Conservation (phyloP, 2,888 invertebrate species). For the Xanthorhoe spadicearia region DNA sequence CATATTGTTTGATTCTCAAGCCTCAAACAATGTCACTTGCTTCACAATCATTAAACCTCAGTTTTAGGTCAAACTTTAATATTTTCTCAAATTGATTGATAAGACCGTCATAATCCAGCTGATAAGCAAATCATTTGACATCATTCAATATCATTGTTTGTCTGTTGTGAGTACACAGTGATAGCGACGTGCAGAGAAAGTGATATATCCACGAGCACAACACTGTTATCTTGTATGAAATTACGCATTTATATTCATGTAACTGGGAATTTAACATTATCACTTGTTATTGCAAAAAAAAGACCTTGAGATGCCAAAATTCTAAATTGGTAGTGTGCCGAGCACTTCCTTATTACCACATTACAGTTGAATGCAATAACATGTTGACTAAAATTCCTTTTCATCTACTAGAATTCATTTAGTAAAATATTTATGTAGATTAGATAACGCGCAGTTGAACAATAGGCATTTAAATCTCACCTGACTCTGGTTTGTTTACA, state of each 20-base stretch:
- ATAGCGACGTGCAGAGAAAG: conserved; percentile 8
- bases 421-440: background rate
- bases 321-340: background rate
- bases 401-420: background rate
- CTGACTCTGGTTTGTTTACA: too few species aligned
- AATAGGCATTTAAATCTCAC: too few species aligned
- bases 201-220: background rate
- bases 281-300: conserved; percentile 18
- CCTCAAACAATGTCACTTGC: background rate
- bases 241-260: conserved; percentile 1
- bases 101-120: conserved; percentile 4
- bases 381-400: background rate
- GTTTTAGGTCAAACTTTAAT: background rate
- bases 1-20: background rate
- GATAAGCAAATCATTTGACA: conserved; percentile 4
- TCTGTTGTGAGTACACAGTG: background rate
- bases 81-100: background rate
- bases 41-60: background rate
- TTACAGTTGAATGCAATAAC: background rate
- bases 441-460: background rate
- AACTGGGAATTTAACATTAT: background rate
- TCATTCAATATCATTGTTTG: conserved; percentile 3
- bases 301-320: conserved; percentile 10
- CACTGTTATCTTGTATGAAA: background rate
- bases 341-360: conserved; percentile 14